Percentiles rank a stretch among this genome's conserved stretches.
Evolutionary conservation across 2,113 vertebrate species (phyloP).

Genomic region (Ictalurus punctatus): DNA sequence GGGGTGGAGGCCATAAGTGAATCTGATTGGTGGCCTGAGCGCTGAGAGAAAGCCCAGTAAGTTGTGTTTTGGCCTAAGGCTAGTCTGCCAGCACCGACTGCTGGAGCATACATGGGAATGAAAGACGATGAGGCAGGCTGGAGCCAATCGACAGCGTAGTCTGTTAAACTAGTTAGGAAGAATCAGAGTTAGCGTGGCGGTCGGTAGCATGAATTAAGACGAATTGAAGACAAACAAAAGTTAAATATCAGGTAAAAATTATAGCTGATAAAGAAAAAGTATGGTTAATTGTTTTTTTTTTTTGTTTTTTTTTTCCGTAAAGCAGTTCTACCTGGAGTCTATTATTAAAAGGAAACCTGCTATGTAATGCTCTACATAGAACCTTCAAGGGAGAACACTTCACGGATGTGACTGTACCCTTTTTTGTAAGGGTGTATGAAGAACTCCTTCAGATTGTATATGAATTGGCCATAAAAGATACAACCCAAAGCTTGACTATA

Average conservation of each 20-base stretch:
- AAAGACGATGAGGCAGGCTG: conserved; percentile 4
- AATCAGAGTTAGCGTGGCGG: neutral
- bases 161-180: neutral
- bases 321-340: neutral
- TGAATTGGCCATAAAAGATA: neutral
- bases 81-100: conserved; percentile 63
- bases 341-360: neutral
- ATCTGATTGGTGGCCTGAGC: conserved; percentile 30
- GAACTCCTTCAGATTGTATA: neutral
- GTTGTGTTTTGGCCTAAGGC: conserved; percentile 71
- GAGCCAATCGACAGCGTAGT: neutral
- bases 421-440: neutral
- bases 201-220: neutral
- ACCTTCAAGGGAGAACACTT: neutral
- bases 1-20: conserved; percentile 18
- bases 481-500: neutral
- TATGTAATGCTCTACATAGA: neutral
- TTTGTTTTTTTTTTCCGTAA: neutral
- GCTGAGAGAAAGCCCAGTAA: conserved; percentile 61
- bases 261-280: too few relatives aligned
- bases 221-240: neutral
- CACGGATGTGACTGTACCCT: neutral
- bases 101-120: neutral
- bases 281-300: neutral
- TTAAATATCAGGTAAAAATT: neutral